Evolutionary conservation across 2,888 invertebrate genomes (phyloP), one percentile per base, ranked within the genome.

Genomic region (Macropis europaea): DNA sequence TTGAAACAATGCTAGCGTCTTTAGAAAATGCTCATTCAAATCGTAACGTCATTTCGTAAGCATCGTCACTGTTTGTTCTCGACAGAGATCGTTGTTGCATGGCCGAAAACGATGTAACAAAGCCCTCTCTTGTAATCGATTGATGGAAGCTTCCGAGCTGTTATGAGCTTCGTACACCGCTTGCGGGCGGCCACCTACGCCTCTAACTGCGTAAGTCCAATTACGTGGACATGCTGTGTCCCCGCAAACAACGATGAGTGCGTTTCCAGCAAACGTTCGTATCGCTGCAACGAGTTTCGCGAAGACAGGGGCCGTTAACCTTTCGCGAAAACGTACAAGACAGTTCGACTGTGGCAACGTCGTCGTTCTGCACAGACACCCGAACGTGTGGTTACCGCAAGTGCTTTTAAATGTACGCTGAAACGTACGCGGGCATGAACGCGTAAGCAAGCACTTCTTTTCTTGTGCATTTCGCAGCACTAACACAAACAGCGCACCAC

Each of bases 251-350:
- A 17, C 26, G 48, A 36, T 62, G 28, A 34, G 28, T 9, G 34
- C 38, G 28, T 7, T 34, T 40, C 13, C 38, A 71, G 38, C 43
- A 19, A 34, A 40, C 43, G 53, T 11, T 50, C 30, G 53, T 47
- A 30, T 42, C 53, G 54, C 36, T 15, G 43, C 69, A 45, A 30
- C 17, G 52, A 48, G 74, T 79, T 81, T 79, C 71, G 77, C 64
- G 68, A 77, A 63, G 40, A 9, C 57, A 7, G 22, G 69, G 84
- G 84, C 83, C 84, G 70, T 84, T 82, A 80, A 82, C 84, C 84
- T 83, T 83, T 71, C 73, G 82, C 77, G 81, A 84, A 84, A 84
- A 78, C 79, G 84, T 79, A 83, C 82, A 82, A 84, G 76, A 75
- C 74, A 62, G 26, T 67, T 72, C 56, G 66, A 52, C 68, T 53